These are phyloP conservation scores for Amblyraja radiata DNA, from an alignment of 2,797 vertebrate species.

Conservation along the genomic window DNA sequence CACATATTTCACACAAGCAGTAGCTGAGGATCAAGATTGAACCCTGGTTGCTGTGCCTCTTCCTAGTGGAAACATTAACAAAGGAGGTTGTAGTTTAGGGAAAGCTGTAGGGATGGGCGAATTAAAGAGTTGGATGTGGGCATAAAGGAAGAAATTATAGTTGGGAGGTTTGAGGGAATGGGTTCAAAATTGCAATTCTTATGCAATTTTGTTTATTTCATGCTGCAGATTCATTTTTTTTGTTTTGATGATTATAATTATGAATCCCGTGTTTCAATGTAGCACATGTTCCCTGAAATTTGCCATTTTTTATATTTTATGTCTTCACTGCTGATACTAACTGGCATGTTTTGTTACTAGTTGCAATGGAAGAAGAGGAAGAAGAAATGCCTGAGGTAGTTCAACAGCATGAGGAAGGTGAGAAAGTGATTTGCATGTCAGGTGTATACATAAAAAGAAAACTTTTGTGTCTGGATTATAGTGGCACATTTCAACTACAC, in stretches of 20 bases:
- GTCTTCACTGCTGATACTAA: not conserved
- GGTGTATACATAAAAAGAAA: not conserved
- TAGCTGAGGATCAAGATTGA: too few species aligned
- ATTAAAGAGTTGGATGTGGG: not conserved
- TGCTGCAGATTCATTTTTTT: not conserved
- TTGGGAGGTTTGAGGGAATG: not conserved
- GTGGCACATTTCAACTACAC: not conserved
- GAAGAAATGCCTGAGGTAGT: constrained; percentile 4
- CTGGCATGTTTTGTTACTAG: not conserved
- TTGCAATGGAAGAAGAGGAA: not conserved
- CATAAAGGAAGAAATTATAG: not conserved
- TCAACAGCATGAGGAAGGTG: not conserved
- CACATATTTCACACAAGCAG: too few species aligned
- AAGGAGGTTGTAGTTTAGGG: not conserved
- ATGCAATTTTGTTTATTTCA: not conserved
- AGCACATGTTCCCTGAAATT: not conserved
- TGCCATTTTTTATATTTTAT: too few species aligned
- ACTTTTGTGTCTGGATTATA: not conserved
- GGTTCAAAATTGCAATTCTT: not conserved
- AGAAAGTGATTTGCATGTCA: not conserved
- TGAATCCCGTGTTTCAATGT: not conserved
- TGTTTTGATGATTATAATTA: too few species aligned
- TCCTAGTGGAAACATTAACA: not conserved
- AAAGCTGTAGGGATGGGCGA: not conserved
- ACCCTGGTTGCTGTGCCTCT: too few species aligned